Evolutionary conservation across 2,113 vertebrate species (phyloP).

Genomic region (Benitochromis conjunctus): DNA sequence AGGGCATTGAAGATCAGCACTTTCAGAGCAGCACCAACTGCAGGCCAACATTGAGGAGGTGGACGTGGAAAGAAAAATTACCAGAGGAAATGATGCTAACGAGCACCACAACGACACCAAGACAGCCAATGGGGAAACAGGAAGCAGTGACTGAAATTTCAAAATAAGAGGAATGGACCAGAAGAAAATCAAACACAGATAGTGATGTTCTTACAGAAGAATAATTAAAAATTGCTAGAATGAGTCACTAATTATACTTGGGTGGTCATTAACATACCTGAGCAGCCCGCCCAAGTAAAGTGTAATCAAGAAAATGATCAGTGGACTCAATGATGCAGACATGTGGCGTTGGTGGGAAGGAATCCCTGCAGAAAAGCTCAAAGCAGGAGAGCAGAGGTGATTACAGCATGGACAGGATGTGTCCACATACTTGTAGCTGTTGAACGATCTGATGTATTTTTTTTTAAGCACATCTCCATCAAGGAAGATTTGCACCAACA

Average conservation of each 20-base stretch:
- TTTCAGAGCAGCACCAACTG: background rate
- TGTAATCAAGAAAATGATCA: background rate
- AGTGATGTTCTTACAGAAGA: background rate
- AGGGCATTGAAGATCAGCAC: background rate
- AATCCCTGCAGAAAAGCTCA: background rate
- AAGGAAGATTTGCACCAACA: background rate
- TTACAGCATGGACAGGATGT: background rate
- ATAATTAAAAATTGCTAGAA: background rate
- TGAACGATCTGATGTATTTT: background rate
- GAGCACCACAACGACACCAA: background rate
- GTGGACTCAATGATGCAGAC: background rate
- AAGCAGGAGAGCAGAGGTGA: background rate
- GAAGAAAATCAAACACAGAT: background rate
- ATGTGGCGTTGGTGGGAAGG: accelerated
- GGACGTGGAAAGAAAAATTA: background rate
- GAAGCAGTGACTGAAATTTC: background rate
- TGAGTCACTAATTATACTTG: background rate
- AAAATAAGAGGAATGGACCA: background rate
- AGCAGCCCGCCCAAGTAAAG: background rate
- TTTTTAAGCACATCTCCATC: background rate
- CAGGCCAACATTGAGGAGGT: background rate
- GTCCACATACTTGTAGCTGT: background rate
- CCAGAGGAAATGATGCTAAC: background rate
- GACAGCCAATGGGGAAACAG: background rate
- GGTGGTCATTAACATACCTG: background rate